Conservation (phyloP, 2,888 invertebrate species). For the Dione vanillae region DNA sequence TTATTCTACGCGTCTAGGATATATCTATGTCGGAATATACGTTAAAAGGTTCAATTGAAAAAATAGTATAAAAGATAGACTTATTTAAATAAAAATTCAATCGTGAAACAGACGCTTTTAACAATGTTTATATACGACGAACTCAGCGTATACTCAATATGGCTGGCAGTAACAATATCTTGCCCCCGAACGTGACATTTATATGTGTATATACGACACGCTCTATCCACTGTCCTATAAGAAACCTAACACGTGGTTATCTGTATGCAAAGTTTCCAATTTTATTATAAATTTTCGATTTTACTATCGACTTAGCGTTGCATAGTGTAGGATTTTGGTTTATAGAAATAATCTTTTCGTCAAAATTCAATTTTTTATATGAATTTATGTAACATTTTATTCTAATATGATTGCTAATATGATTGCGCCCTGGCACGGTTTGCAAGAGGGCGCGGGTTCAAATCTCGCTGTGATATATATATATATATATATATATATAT, state of each 20-base stretch:
- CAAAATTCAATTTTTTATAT: too few relatives aligned
- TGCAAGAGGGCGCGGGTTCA: too few relatives aligned
- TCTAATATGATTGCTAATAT: too few relatives aligned
- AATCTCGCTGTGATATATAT: too few relatives aligned
- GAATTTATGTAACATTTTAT: too few relatives aligned
- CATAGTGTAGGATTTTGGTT: neutral
- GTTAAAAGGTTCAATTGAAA: too few relatives aligned
- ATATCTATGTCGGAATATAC: too few relatives aligned
- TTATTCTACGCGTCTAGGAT: too few relatives aligned
- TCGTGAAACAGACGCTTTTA: neutral
- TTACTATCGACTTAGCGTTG: slow-evolving; percentile 14
- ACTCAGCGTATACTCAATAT: neutral
- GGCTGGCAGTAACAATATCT: neutral
- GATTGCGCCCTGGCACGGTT: too few relatives aligned
- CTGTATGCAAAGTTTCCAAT: slow-evolving; percentile 7
- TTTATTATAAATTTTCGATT: slow-evolving; percentile 15
- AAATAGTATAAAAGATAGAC: too few relatives aligned
- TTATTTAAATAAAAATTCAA: neutral
- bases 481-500: too few relatives aligned
- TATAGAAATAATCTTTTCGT: too few relatives aligned
- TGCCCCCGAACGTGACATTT: neutral
- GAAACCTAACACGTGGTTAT: slow-evolving; percentile 16
- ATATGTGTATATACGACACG: slow-evolving; percentile 15
- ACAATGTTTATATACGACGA: neutral
- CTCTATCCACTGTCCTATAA: slow-evolving; percentile 1